phyloP scores from a whole-genome alignment of 2,888 invertebrate species.

The Quadroppia sp. region DNA sequence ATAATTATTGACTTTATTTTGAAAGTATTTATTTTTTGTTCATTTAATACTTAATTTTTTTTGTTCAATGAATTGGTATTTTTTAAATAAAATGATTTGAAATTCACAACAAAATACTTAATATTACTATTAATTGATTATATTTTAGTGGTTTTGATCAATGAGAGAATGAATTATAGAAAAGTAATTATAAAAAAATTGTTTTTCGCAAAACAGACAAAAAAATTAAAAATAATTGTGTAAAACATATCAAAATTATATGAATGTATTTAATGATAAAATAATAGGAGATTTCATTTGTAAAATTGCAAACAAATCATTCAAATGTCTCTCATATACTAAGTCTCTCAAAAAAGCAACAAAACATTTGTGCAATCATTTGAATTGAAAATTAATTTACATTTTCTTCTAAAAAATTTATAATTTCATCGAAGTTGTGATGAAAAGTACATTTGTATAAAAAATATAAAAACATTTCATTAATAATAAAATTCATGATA shows the following conservation, averaged over 20 bases:
- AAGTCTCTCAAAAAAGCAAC: background rate
- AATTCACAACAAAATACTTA: background rate
- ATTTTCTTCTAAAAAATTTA: background rate
- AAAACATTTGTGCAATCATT: conserved; percentile 20
- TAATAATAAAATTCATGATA: background rate
- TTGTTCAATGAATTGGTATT: too few species aligned
- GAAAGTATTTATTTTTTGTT: too few species aligned
- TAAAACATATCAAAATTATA: conserved; percentile 18
- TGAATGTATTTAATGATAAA: background rate
- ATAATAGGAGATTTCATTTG: background rate
- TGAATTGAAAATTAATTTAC: background rate
- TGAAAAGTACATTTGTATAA: background rate
- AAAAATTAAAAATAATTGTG: background rate
- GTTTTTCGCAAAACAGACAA: background rate
- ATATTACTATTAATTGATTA: background rate
- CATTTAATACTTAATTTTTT: too few species aligned
- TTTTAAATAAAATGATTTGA: background rate
- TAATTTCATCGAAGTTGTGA: background rate
- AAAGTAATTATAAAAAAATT: too few species aligned
- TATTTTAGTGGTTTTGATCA: background rate
- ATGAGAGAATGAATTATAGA: too few species aligned
- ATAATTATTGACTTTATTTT: too few species aligned
- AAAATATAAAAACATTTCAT: background rate
- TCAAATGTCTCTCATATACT: background rate
- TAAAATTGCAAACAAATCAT: background rate